Evolutionary conservation across 2,888 invertebrate species (phyloP).

Genomic region (Onthophagus sagittarius): DNA sequence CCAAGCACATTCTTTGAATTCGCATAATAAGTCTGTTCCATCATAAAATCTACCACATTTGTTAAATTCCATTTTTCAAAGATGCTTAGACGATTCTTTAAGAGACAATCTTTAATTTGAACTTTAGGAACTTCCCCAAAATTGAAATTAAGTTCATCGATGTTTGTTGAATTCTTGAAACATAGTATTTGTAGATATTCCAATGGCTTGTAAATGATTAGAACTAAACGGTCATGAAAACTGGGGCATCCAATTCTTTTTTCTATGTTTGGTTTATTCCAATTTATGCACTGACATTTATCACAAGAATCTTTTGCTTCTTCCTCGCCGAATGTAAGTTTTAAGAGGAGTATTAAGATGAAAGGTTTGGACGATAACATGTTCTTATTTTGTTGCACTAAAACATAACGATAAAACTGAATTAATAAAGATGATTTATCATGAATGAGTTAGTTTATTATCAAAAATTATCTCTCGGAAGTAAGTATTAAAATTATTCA

Average conservation of each 20-base stretch:
- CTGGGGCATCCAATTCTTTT: neutral
- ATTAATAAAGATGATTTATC: too few relatives aligned
- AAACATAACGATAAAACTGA: too few relatives aligned
- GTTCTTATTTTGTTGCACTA: too few relatives aligned
- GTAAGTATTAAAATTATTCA: too few relatives aligned
- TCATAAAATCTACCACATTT: neutral
- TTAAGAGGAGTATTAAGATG: too few relatives aligned
- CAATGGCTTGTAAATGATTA: neutral
- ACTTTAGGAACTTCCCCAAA: neutral
- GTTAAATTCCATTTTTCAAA: constrained; percentile 4
- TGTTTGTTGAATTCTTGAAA: neutral
- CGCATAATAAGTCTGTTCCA: neutral
- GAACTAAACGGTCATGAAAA: neutral
- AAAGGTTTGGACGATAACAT: too few relatives aligned
- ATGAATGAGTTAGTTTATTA: too few relatives aligned
- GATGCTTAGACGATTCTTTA: neutral
- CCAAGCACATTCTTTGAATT: constrained; percentile 16
- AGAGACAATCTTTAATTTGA: neutral
- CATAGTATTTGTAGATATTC: neutral
- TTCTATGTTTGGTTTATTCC: too few relatives aligned
- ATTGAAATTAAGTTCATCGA: neutral
- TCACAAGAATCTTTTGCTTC: too few relatives aligned
- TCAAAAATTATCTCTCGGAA: too few relatives aligned
- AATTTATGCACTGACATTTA: too few relatives aligned
- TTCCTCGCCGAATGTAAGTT: too few relatives aligned